Conservation (phyloP, 2,888 invertebrate genomes). For the Holacanthella duospinosa region DNA sequence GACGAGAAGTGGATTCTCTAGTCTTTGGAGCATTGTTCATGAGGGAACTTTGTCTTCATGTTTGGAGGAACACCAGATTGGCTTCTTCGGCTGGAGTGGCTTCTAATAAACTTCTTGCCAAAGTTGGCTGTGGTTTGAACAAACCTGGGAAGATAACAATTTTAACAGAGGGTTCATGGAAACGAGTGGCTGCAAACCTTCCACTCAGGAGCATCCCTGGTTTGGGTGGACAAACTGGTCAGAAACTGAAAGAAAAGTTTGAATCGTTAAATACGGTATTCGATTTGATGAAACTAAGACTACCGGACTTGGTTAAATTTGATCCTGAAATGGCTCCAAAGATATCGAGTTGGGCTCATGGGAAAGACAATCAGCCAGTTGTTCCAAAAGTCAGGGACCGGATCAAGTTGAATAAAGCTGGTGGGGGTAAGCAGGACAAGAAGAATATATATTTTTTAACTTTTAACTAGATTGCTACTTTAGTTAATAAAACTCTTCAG, state of each 20-base stretch:
- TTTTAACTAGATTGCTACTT: no score
- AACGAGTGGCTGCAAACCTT: background rate
- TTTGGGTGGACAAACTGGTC: background rate
- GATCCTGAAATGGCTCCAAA: background rate
- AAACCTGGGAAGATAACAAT: conserved; percentile 11
- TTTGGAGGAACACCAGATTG: background rate
- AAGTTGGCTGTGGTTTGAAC: conserved; percentile 5
- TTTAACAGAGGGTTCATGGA: background rate
- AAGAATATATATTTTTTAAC: no score
- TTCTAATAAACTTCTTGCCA: conserved; percentile 6
- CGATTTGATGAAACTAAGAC: background rate
- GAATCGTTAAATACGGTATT: no score
- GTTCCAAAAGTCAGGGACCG: background rate
- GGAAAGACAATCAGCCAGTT: background rate
- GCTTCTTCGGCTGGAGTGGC: conserved; percentile 7
- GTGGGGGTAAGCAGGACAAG: no score
- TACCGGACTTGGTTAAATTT: background rate
- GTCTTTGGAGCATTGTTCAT: background rate
- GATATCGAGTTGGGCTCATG: background rate
- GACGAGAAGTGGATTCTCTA: background rate
- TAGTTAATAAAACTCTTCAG: no score
- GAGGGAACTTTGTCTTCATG: background rate
- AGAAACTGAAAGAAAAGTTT: background rate
- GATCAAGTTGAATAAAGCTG: no score
- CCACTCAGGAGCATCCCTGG: background rate